phyloP scores from a whole-genome alignment of 2,113 vertebrate genomes.

The Spea bombifrons region DNA sequence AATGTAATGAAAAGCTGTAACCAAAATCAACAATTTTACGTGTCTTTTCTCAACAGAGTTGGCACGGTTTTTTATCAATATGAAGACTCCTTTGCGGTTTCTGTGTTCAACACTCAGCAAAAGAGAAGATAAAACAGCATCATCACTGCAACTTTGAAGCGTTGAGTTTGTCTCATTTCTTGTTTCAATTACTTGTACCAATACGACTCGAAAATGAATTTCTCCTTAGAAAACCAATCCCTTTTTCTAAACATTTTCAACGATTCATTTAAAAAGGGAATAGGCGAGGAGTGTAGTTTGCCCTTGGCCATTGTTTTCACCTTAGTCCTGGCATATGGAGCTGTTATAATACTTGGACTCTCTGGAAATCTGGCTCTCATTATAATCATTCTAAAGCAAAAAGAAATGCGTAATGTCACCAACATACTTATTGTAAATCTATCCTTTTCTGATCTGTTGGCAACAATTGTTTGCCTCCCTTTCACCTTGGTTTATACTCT shows the following conservation, averaged over 20 bases:
- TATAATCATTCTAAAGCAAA: slow-evolving; percentile 77
- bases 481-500: slow-evolving; percentile 84
- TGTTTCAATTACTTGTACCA: neutral
- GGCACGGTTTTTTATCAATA: slow-evolving; percentile 39
- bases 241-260: slow-evolving; percentile 58
- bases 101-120: slow-evolving; percentile 22
- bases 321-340: slow-evolving; percentile 77
- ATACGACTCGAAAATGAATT: slow-evolving; percentile 59
- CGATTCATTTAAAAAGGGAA: slow-evolving; percentile 51
- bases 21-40: neutral
- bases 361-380: slow-evolving; percentile 81
- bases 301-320: slow-evolving; percentile 75
- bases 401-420: slow-evolving; percentile 84
- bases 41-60: slow-evolving; percentile 53
- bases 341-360: slow-evolving; percentile 79
- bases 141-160: neutral
- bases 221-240: slow-evolving; percentile 63
- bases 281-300: slow-evolving; percentile 65
- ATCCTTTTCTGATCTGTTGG: slow-evolving; percentile 80
- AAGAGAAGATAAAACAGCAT: neutral
- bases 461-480: slow-evolving; percentile 81
- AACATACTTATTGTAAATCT: slow-evolving; percentile 87
- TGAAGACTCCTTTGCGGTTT: slow-evolving; percentile 44
- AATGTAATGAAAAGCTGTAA: too few relatives aligned
- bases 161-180: neutral